Conservation (phyloP, 2,888 invertebrate species). For the Agriopis leucophaearia region DNA sequence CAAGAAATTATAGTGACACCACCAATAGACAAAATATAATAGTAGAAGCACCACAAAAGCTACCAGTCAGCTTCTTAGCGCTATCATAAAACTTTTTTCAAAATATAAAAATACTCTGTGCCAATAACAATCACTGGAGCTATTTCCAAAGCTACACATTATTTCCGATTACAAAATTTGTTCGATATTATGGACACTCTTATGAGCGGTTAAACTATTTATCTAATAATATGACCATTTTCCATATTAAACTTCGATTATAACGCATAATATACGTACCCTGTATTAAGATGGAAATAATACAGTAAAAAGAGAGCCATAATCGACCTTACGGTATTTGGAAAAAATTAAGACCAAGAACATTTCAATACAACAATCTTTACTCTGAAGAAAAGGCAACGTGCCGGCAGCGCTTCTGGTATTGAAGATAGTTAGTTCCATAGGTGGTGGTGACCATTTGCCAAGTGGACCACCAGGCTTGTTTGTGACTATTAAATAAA, state of each 20-base stretch:
- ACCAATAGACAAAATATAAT: conserved; percentile 2
- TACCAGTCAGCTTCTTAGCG: conserved; percentile 12
- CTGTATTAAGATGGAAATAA: too few species aligned
- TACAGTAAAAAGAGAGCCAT: not conserved
- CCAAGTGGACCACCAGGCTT: too few species aligned
- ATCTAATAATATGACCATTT: not conserved
- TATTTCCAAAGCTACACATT: too few species aligned
- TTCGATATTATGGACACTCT: not conserved
- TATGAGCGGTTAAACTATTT: conserved; percentile 5
- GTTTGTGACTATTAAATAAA: too few species aligned
- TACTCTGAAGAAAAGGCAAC: too few species aligned
- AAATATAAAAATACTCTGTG: not conserved
- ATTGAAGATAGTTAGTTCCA: too few species aligned
- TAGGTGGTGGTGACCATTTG: too few species aligned
- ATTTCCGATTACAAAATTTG: too few species aligned
- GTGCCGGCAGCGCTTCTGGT: too few species aligned
- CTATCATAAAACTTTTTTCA: not conserved
- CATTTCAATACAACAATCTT: too few species aligned
- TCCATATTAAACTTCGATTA: not conserved
- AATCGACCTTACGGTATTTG: too few species aligned
- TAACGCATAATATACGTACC: not conserved
- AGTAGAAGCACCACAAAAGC: conserved; percentile 13
- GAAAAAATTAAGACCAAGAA: too few species aligned
- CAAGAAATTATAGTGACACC: conserved; percentile 1
- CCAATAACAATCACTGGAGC: not conserved